These are phyloP conservation scores for Conger conger DNA, from an alignment of 2,113 vertebrate genomes.

Conservation along the genomic window DNA sequence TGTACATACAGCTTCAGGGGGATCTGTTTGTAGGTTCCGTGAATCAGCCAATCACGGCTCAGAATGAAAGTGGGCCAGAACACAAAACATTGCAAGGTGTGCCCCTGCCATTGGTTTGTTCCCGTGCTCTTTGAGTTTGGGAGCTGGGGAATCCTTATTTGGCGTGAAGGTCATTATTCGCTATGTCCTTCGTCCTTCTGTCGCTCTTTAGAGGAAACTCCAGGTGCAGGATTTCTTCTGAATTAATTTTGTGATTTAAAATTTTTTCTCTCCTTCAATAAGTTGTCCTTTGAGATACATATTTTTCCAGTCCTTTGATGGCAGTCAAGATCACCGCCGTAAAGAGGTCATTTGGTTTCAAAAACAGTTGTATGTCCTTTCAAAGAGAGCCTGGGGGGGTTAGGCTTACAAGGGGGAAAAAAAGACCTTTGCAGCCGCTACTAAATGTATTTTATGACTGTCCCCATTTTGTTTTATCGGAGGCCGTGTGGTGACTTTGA, in stretches of 20 bases:
- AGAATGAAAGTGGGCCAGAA: slow-evolving; percentile 48
- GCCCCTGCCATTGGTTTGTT: slow-evolving; percentile 31
- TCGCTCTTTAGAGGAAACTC: slow-evolving; percentile 39
- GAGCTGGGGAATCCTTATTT: slow-evolving; percentile 40
- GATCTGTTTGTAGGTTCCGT: slow-evolving; percentile 12
- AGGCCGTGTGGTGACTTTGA: not conserved
- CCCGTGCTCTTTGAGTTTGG: slow-evolving; percentile 31
- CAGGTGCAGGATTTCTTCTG: slow-evolving; percentile 43
- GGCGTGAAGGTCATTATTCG: slow-evolving; percentile 44
- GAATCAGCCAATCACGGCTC: slow-evolving; percentile 28
- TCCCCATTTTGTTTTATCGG: not conserved
- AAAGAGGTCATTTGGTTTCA: slow-evolving; percentile 17
- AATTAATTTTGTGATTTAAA: slow-evolving; percentile 46
- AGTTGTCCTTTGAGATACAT: slow-evolving; percentile 33
- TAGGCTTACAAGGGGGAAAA: not conserved
- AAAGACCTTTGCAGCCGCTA: not conserved
- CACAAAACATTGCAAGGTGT: slow-evolving; percentile 18
- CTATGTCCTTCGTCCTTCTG: slow-evolving; percentile 49
- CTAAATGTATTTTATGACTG: not conserved
- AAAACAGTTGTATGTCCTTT: not conserved
- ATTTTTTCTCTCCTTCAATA: slow-evolving; percentile 32
- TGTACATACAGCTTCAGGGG: not conserved
- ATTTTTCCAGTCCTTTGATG: slow-evolving; percentile 29
- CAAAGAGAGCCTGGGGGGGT: not conserved
- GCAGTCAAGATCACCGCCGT: slow-evolving; percentile 27